These are phyloP conservation scores for Drosophila multiciliata DNA, from an alignment of 2,888 invertebrate genomes.

Conservation along the genomic window DNA sequence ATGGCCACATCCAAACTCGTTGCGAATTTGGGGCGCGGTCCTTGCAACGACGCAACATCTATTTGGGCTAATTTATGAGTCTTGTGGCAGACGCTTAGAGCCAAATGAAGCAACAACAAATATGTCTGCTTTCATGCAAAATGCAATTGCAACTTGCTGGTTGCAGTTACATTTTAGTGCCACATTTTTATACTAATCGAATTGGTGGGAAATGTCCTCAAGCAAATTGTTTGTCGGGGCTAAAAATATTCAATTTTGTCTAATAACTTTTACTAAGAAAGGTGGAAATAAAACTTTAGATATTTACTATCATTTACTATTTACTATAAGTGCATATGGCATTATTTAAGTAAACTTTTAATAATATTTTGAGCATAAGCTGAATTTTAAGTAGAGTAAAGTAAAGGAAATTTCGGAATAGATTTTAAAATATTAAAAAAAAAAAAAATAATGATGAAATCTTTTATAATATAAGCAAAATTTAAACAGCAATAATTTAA, in stretches of 20 bases:
- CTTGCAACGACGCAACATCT: conserved; percentile 3
- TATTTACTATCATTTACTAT: neutral
- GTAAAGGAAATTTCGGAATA: neutral
- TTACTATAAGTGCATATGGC: neutral
- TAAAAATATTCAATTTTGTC: neutral
- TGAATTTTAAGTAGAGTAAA: neutral
- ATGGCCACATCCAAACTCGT: conserved; percentile 32
- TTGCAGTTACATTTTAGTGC: conserved; percentile 18
- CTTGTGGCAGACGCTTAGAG: conserved; percentile 10
- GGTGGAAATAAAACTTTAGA: neutral
- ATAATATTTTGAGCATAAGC: neutral
- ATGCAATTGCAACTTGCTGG: conserved; percentile 15
- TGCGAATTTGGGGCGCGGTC: conserved; percentile 40
- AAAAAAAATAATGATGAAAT: too few species aligned
- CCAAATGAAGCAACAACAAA: neutral
- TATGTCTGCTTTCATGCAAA: conserved; percentile 21
- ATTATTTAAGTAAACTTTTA: neutral
- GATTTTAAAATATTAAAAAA: too few species aligned
- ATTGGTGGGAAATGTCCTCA: neutral
- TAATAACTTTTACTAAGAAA: neutral
- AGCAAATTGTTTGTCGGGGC: neutral
- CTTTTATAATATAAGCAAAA: too few species aligned
- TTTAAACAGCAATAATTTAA: too few species aligned
- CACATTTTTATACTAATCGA: conserved; percentile 5
- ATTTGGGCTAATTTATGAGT: conserved; percentile 44